Conservation (phyloP, 2,888 invertebrate genomes). For the Augiades crinisus region DNA sequence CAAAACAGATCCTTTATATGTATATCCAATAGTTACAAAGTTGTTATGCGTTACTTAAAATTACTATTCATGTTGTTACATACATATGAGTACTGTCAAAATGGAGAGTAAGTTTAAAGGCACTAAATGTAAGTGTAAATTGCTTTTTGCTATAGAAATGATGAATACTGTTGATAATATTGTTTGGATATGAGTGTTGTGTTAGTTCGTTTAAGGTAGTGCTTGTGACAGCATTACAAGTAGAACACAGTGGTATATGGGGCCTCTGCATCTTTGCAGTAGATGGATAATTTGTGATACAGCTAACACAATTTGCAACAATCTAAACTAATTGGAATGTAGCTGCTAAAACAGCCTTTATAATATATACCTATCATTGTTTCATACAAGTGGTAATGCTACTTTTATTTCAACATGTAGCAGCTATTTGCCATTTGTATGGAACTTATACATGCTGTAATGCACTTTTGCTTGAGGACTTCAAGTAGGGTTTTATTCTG, state of each 20-base stretch:
- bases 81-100: background rate
- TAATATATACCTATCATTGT: no score
- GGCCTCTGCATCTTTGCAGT: no score
- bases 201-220: background rate
- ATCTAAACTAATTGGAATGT: no score
- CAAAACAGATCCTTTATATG: conserved; percentile 27
- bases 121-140: conserved; percentile 14
- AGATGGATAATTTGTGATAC: no score
- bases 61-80: conserved; percentile 22
- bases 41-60: conserved; percentile 17
- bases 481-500: no score
- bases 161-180: conserved; percentile 4
- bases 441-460: no score
- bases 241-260: background rate
- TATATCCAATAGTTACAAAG: conserved; percentile 27
- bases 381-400: no score
- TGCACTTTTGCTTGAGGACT: no score
- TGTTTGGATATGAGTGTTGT: background rate
- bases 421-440: no score
- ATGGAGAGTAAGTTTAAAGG: background rate
- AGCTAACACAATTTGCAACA: no score
- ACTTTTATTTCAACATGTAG: no score
- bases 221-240: background rate
- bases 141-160: conserved; percentile 9
- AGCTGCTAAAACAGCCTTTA: no score